phyloP scores from a whole-genome alignment of 1,140 invertebrate genomes.

The Drepana arcuata region DNA sequence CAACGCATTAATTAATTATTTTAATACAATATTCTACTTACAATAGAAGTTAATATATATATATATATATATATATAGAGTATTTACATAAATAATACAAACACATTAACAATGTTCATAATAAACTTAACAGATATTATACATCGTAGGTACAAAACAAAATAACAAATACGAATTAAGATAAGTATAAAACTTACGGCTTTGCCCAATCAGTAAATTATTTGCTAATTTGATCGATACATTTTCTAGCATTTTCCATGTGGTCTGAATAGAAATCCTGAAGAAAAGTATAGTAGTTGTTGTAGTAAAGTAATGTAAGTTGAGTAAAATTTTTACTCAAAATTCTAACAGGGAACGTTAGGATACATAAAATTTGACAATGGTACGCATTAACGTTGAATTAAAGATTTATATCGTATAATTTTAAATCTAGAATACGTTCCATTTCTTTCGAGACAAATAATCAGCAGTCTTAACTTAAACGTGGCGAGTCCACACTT shows the following conservation, averaged over 20 bases:
- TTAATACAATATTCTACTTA: constrained; percentile 54
- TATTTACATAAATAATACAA: constrained; percentile 70
- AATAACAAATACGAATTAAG: constrained; percentile 43
- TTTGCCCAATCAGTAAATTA: constrained; percentile 27
- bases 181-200: too few species aligned
- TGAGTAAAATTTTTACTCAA: too few species aligned
- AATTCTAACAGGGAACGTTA: too few species aligned
- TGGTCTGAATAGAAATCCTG: too few species aligned
- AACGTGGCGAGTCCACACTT: too few species aligned
- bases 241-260: too few species aligned
- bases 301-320: too few species aligned
- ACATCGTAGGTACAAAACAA: constrained; percentile 53
- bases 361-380: constrained; percentile 12
- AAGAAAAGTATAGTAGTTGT: too few species aligned
- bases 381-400: constrained; percentile 6
- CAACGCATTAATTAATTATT: constrained; percentile 28
- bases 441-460: constrained; percentile 14
- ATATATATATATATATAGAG: too few species aligned
- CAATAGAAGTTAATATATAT: too few species aligned
- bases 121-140: constrained; percentile 66
- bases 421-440: constrained; percentile 21
- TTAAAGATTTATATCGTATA: constrained; percentile 32
- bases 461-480: constrained; percentile 27
- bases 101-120: constrained; percentile 61
- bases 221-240: constrained; percentile 22